A percentile compares a stretch with the other conserved stretches of the same genome.
These are phyloP conservation scores for Crotalus helleri DNA, from an alignment of 2,113 vertebrate species.

Conservation along the genomic window DNA sequence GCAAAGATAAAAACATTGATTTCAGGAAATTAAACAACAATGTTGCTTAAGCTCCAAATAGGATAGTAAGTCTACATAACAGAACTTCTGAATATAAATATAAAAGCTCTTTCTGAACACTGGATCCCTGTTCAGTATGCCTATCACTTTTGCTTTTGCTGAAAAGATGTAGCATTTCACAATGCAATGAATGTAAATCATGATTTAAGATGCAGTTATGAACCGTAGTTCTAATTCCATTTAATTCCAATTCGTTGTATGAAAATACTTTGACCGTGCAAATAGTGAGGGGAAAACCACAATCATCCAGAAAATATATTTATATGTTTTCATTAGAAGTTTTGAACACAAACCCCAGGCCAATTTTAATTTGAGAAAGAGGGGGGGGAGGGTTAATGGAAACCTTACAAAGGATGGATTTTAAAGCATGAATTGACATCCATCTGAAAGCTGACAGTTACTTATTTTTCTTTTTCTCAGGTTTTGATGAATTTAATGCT, in stretches of 20 bases:
- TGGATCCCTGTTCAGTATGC: background rate
- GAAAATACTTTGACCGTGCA: background rate
- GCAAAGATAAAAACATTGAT: background rate
- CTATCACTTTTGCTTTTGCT: background rate
- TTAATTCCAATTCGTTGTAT: background rate
- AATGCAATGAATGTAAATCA: background rate
- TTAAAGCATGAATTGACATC: background rate
- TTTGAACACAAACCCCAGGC: no score
- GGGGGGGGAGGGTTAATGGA: background rate
- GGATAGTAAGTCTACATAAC: background rate
- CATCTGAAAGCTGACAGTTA: background rate
- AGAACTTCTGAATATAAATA: background rate
- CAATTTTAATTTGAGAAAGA: no score
- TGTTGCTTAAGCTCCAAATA: background rate
- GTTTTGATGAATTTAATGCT: constrained; percentile 94
- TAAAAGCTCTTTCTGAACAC: background rate
- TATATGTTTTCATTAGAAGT: background rate
- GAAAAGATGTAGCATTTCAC: background rate
- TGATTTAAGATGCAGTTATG: background rate
- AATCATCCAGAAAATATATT: background rate
- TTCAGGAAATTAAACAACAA: background rate
- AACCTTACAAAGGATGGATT: background rate
- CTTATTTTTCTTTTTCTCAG: constrained; percentile 59
- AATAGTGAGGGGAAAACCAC: background rate
- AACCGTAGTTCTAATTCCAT: background rate